Percentiles rank a stretch among this genome's conserved stretches.
phyloP scores from a whole-genome alignment of 2,797 vertebrate species.

The Crenichthys baileyi region DNA sequence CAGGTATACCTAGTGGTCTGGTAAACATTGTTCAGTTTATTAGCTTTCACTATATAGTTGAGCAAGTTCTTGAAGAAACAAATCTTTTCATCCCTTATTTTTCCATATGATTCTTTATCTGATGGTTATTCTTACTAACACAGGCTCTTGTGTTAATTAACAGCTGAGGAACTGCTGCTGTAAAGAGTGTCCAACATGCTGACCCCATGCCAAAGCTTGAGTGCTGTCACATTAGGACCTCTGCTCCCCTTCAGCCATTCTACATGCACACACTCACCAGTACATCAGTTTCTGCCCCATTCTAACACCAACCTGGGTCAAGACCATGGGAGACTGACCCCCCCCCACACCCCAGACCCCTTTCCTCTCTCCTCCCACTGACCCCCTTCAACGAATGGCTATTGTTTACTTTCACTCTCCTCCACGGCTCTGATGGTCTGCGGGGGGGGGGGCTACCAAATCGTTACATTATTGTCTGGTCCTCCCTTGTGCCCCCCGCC shows the following conservation, averaged over 20 bases:
- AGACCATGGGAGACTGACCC: constrained; percentile 69
- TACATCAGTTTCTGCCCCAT: constrained; percentile 42
- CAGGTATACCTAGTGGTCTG: neutral
- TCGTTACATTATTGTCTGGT: constrained; percentile 85
- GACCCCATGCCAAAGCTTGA: constrained; percentile 70
- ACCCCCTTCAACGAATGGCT: constrained; percentile 69
- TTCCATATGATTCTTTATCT: neutral
- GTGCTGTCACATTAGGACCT: constrained; percentile 65
- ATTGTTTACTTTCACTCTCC: constrained; percentile 86
- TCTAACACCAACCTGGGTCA: constrained; percentile 48
- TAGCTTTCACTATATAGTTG: no score
- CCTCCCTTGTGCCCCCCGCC: constrained; percentile 63
- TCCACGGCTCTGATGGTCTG: constrained; percentile 76
- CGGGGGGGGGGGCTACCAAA: constrained; percentile 65
- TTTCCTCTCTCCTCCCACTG: constrained; percentile 68
- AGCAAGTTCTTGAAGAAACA: no score
- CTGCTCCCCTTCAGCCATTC: constrained; percentile 42
- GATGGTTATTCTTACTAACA: neutral
- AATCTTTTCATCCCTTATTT: neutral
- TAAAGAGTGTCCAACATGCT: constrained; percentile 53
- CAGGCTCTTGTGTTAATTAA: neutral
- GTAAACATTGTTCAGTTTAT: neutral
- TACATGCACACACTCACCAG: constrained; percentile 33
- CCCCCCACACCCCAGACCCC: constrained; percentile 38
- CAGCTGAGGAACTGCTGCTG: constrained; percentile 14